Evolutionary conservation across 2,888 invertebrate genomes (phyloP).

Genomic region (Caenorhabditis panamensis): DNA sequence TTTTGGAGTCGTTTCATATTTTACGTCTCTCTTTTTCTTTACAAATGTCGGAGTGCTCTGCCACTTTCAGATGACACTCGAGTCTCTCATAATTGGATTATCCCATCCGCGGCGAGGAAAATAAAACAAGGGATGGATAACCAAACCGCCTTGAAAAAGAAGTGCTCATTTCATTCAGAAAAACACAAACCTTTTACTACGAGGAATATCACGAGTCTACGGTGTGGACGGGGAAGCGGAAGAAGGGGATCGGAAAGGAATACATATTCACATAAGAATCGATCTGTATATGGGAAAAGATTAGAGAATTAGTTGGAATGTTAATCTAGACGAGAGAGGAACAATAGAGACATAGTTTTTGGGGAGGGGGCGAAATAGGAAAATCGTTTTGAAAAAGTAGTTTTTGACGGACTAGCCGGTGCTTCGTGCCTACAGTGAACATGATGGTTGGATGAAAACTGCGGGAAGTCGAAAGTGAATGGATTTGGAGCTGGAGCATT

Average conservation of each 20-base stretch:
- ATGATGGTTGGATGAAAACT: background rate
- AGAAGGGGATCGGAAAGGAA: constrained; percentile 20
- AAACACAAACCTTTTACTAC: constrained; percentile 35
- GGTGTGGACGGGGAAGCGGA: constrained; percentile 24
- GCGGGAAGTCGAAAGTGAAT: constrained; percentile 18
- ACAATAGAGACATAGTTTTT: constrained; percentile 19
- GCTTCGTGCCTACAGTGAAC: constrained; percentile 10
- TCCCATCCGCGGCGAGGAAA: background rate
- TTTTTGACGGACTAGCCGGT: constrained; percentile 32
- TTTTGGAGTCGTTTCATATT: constrained; percentile 12
- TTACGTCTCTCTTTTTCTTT: constrained; percentile 32
- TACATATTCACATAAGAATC: constrained; percentile 54
- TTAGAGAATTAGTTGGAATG: constrained; percentile 54
- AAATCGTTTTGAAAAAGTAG: constrained; percentile 29
- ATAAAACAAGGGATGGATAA: background rate
- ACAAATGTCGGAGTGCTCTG: constrained; percentile 19
- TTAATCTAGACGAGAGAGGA: constrained; percentile 25
- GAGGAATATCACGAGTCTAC: constrained; percentile 44
- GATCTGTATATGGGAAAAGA: constrained; percentile 16
- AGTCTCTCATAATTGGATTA: constrained; percentile 39
- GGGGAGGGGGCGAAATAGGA: constrained; percentile 4
- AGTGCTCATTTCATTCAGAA: constrained; percentile 33
- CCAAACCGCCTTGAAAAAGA: background rate
- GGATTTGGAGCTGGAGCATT: constrained; percentile 17
- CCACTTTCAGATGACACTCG: constrained; percentile 38